Evolutionary conservation across 2,888 invertebrate species (phyloP), one percentile per base, ranked within the genome.

Genomic region (Vanessa cardui): DNA sequence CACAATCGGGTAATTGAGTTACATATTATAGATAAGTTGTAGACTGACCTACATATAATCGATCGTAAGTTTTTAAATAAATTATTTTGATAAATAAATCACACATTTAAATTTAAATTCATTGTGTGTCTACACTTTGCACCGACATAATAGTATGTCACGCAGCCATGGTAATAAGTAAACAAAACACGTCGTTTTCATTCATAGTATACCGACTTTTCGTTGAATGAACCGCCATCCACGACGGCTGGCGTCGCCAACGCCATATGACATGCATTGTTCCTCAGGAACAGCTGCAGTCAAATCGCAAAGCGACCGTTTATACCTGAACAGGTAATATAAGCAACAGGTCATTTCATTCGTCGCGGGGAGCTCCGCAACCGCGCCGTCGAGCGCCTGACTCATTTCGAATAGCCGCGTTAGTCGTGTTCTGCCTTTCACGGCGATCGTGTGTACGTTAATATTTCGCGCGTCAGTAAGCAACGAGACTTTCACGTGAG

Each of bases 321-420:
- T 84, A 82, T 77, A 78, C 91, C 90, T 90, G 90, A 84, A 85
- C 91, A 91, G 92, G 92, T 90, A 91, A 87, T 83, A 85, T 85
- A 86, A 88, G 90, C 91, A 91, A 91, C 91, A 92, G 91, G 91
- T 92, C 90, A 90, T 89, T 90, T 90, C 88, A 82, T 85, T 82
- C 82, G 77, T 78, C 77, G 83, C 82, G 89, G 89, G 89, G 86
- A 78, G 86, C 82, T 77, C 81, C 83, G 82, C 77, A 12, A 47
- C 46, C 54, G 54, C 77, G 76, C 73, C 78, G 77, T 54, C 67
- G 69, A 67, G 54, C 66, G 71, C 54, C 71, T 64, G 69, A 77
- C 80, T 68, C 63, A 60, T 68, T 64, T 62, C 69, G 63, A 68
- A 62, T 69, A 64, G 68, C 47, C 71, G 68, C 81, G 81, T 76